phyloP scores from a whole-genome alignment of 2,888 invertebrate species.

The Agrochola circellaris region DNA sequence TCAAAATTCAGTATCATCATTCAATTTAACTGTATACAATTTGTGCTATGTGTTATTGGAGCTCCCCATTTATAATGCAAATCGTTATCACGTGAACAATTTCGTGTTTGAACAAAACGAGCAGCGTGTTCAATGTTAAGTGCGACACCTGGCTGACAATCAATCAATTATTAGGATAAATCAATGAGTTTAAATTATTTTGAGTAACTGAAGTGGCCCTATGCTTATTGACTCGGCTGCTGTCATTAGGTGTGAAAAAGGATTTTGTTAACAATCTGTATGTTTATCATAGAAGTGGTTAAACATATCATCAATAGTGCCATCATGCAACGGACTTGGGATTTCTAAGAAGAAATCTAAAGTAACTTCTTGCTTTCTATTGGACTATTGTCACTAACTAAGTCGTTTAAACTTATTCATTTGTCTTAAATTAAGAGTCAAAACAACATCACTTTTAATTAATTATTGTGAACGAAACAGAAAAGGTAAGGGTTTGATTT shows the following conservation, averaged over 20 bases:
- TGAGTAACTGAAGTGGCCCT: not conserved
- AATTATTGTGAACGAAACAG: not conserved
- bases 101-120: slow-evolving; percentile 52
- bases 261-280: not conserved
- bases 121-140: slow-evolving; percentile 25
- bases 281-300: not conserved
- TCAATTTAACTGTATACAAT: slow-evolving; percentile 55
- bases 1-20: slow-evolving; percentile 63
- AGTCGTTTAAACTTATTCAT: too few relatives aligned
- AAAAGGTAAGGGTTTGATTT: too few relatives aligned
- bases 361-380: too few relatives aligned
- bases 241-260: not conserved
- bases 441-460: not conserved
- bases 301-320: not conserved
- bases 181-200: slow-evolving; percentile 43
- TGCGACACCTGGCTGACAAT: slow-evolving; percentile 32
- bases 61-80: slow-evolving; percentile 62
- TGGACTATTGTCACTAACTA: too few relatives aligned
- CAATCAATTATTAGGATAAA: slow-evolving; percentile 45
- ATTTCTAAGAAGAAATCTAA: too few relatives aligned
- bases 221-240: not conserved
- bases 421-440: too few relatives aligned
- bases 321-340: too few relatives aligned
- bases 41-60: slow-evolving; percentile 53
- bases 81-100: slow-evolving; percentile 61